These are phyloP conservation scores for Podilymbus podiceps DNA, from an alignment of 2,113 vertebrate genomes.

Conservation along the genomic window DNA sequence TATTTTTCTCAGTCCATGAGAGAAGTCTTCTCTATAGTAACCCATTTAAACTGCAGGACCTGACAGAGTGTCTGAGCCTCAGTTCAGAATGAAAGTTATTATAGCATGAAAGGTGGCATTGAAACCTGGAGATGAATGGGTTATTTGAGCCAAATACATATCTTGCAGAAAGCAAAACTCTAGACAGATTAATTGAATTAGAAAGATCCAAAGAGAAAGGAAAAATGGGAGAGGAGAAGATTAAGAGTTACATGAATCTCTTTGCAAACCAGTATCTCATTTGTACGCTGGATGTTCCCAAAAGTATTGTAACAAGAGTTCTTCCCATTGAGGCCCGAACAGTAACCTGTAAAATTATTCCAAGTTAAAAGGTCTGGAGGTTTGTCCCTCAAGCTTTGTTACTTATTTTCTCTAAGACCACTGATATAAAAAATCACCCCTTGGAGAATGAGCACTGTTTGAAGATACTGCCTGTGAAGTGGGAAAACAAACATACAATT, in stretches of 20 bases:
- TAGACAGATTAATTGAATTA: neutral
- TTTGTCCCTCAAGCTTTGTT: neutral
- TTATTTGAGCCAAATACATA: neutral
- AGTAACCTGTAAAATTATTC: neutral
- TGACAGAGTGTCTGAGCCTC: neutral
- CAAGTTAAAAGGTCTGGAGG: neutral
- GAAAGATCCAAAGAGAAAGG: neutral
- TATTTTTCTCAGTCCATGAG: neutral
- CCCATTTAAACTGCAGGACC: neutral
- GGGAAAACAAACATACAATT: neutral
- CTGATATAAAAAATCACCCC: neutral
- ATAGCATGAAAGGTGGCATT: neutral
- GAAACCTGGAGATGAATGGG: neutral
- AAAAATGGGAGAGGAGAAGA: neutral
- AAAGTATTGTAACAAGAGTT: neutral
- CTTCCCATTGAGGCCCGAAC: neutral
- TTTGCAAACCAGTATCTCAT: neutral
- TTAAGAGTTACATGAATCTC: neutral
- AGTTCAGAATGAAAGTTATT: neutral
- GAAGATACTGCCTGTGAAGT: neutral
- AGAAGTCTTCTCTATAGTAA: neutral
- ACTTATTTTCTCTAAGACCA: neutral
- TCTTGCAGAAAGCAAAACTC: neutral
- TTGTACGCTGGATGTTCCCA: neutral
- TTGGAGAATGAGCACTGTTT: neutral